Percentiles rank a stretch among this genome's conserved stretches.
Evolutionary conservation across 2,113 vertebrate species (phyloP).

Genomic region (Carettochelys insculpta): DNA sequence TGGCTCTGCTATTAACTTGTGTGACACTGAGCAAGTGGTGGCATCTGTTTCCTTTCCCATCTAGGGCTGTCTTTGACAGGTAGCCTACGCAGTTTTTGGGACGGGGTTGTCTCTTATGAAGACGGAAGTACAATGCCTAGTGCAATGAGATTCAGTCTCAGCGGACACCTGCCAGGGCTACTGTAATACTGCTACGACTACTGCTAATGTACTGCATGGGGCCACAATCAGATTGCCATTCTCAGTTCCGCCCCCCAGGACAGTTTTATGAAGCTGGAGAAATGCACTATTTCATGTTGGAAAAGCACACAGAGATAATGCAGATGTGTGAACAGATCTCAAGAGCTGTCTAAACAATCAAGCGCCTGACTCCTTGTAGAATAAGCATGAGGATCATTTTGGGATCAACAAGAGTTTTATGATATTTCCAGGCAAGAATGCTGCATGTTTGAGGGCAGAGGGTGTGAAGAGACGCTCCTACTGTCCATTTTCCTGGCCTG

Average conservation of each 20-base stretch:
- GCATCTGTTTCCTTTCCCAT: background rate
- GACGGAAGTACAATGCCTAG: rapidly evolving
- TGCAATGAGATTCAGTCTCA: background rate
- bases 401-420: background rate
- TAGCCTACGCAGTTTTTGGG: rapidly evolving
- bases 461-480: background rate
- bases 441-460: background rate
- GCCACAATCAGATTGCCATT: background rate
- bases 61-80: background rate
- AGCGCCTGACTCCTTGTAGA: background rate
- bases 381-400: conserved; percentile 4
- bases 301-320: background rate
- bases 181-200: background rate
- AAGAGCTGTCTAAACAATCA: conserved; percentile 1
- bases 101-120: background rate
- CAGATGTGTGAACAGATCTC: background rate
- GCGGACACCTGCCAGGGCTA: background rate
- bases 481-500: background rate
- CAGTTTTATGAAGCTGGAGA: background rate
- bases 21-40: background rate
- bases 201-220: background rate
- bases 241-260: background rate
- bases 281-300: background rate
- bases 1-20: background rate
- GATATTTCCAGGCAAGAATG: background rate